These are phyloP conservation scores for Protodeltote pygarga DNA, from an alignment of 2,888 invertebrate species.

Conservation along the genomic window DNA sequence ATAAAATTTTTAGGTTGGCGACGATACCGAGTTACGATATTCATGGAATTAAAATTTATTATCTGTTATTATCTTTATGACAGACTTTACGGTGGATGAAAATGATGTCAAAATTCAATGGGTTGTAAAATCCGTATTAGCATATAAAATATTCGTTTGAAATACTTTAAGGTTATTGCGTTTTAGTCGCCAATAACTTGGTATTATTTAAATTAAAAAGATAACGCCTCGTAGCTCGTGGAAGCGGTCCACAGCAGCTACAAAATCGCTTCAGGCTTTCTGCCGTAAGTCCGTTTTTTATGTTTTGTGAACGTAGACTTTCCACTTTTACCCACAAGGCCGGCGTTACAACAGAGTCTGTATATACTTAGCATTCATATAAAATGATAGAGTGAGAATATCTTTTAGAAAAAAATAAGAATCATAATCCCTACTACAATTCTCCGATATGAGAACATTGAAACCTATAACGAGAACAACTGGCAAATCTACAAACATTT, in stretches of 20 bases:
- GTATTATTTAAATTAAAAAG: constrained; percentile 2
- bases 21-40: constrained; percentile 27
- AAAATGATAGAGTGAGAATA: background rate
- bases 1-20: constrained; percentile 39
- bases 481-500: constrained; percentile 28
- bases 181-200: constrained; percentile 1
- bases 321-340: too few species aligned
- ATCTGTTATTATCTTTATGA: constrained; percentile 44
- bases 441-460: too few species aligned
- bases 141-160: constrained; percentile 20
- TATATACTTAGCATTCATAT: too few species aligned
- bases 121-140: constrained; percentile 2
- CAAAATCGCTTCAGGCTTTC: too few species aligned
- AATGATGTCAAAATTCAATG: constrained; percentile 22
- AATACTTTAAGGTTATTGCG: constrained; percentile 11
- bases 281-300: too few species aligned
- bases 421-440: too few species aligned
- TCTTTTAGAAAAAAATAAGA: background rate
- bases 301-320: too few species aligned
- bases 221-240: too few species aligned
- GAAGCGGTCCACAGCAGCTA: too few species aligned
- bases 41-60: constrained; percentile 42
- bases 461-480: background rate
- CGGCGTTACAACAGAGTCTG: too few species aligned
- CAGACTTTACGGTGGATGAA: constrained; percentile 31